Evolutionary conservation across 2,888 invertebrate species (phyloP).

Genomic region (Leucoma salicis): DNA sequence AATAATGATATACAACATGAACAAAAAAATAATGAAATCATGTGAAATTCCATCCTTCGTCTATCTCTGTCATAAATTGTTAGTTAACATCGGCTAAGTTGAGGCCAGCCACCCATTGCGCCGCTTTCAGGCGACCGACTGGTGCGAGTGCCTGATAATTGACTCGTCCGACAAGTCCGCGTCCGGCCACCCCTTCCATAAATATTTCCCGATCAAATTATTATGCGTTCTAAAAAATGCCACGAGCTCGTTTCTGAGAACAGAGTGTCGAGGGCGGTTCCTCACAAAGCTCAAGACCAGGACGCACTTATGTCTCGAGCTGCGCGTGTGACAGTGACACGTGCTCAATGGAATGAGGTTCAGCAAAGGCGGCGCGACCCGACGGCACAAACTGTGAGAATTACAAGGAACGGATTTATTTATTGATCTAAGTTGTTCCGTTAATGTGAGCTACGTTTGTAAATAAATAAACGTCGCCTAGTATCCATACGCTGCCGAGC

Average conservation of each 20-base stretch:
- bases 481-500: slow-evolving; percentile 31
- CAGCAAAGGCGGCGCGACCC: slow-evolving; percentile 55
- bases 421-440: slow-evolving; percentile 75
- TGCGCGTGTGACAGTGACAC: slow-evolving; percentile 48
- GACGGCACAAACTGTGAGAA: slow-evolving; percentile 70
- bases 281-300: slow-evolving; percentile 63
- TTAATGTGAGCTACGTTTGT: slow-evolving; percentile 59
- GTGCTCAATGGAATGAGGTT: slow-evolving; percentile 72
- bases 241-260: slow-evolving; percentile 75
- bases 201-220: slow-evolving; percentile 82
- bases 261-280: slow-evolving; percentile 69
- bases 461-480: slow-evolving; percentile 59
- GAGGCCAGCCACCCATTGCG: slow-evolving; percentile 69
- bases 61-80: slow-evolving; percentile 68
- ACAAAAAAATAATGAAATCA: slow-evolving; percentile 47
- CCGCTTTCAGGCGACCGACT: slow-evolving; percentile 60
- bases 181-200: slow-evolving; percentile 78
- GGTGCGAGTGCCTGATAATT: slow-evolving; percentile 66
- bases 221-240: slow-evolving; percentile 78
- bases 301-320: slow-evolving; percentile 38
- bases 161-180: slow-evolving; percentile 69
- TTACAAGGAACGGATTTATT: slow-evolving; percentile 79
- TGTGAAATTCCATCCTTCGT: slow-evolving; percentile 65
- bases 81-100: slow-evolving; percentile 52
- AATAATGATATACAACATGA: slow-evolving; percentile 38